Conservation (phyloP, 2,113 vertebrate genomes). For the Boulengeromyrus knoepffleri region DNA sequence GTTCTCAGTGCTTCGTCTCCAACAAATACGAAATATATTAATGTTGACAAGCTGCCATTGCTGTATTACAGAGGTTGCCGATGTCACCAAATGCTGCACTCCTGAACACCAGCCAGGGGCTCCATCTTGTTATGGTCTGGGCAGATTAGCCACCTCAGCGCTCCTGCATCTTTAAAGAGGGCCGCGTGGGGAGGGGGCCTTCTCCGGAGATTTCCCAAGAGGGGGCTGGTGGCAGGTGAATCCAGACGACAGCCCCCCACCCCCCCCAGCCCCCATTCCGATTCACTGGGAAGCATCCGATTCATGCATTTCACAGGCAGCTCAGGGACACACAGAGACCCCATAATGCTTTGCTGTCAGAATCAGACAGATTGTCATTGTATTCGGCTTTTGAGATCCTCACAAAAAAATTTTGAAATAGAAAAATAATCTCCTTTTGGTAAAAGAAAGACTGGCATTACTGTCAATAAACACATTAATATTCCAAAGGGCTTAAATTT, state of each 20-base stretch:
- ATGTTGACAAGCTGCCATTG: constrained; percentile 27
- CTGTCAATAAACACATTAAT: constrained; percentile 16
- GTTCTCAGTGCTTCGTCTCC: background rate
- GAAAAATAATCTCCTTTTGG: constrained; percentile 17
- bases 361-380: constrained; percentile 50
- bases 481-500: background rate
- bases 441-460: constrained; percentile 31
- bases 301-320: constrained; percentile 59
- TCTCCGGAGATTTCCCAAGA: constrained; percentile 68
- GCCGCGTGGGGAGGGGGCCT: constrained; percentile 48
- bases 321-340: constrained; percentile 53
- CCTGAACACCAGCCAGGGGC: constrained; percentile 41
- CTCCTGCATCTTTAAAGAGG: constrained; percentile 61
- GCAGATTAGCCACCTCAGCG: constrained; percentile 52
- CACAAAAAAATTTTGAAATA: constrained; percentile 43
- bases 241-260: constrained; percentile 44
- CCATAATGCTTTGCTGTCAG: constrained; percentile 50
- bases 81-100: constrained; percentile 48
- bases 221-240: constrained; percentile 60
- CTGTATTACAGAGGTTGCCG: constrained; percentile 50
- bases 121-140: constrained; percentile 66
- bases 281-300: constrained; percentile 44
- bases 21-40: constrained; percentile 41
- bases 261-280: constrained; percentile 17
- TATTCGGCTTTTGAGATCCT: constrained; percentile 52